Conservation (phyloP, 2,113 vertebrate species). For the Penelope pileata region DNA sequence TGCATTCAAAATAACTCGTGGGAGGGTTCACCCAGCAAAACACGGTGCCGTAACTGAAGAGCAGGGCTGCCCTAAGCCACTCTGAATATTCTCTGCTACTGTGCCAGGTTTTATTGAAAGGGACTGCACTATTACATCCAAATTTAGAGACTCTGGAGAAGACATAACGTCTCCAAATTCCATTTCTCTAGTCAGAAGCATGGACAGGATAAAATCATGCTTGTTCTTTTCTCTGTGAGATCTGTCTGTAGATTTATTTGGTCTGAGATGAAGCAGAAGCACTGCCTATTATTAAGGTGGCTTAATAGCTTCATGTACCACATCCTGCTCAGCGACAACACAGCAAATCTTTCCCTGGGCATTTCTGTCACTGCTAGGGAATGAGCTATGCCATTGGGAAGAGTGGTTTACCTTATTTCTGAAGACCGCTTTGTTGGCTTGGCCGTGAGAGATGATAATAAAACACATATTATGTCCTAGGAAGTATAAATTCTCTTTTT, state of each 20-base stretch:
- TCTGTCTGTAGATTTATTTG: neutral
- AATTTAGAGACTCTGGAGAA: neutral
- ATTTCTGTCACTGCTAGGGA: neutral
- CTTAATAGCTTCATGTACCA: neutral
- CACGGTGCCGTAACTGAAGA: neutral
- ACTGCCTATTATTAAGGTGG: neutral
- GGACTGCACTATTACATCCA: neutral
- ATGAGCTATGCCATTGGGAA: neutral
- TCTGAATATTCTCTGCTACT: neutral
- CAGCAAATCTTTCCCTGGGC: neutral
- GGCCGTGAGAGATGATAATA: neutral
- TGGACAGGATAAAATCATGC: neutral
- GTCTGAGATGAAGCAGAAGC: neutral
- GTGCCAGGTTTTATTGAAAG: neutral
- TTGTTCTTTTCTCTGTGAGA: neutral
- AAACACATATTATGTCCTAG: neutral
- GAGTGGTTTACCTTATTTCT: neutral
- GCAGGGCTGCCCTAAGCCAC: neutral
- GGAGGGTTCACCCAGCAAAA: neutral
- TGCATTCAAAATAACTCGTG: neutral
- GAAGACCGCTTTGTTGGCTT: neutral
- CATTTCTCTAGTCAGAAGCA: neutral
- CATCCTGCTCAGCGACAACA: neutral
- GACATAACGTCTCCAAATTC: fast-evolving
- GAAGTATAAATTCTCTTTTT: neutral